Evolutionary conservation across 2,888 invertebrate genomes (phyloP).

Genomic region (Tubulanus polymorphus): DNA sequence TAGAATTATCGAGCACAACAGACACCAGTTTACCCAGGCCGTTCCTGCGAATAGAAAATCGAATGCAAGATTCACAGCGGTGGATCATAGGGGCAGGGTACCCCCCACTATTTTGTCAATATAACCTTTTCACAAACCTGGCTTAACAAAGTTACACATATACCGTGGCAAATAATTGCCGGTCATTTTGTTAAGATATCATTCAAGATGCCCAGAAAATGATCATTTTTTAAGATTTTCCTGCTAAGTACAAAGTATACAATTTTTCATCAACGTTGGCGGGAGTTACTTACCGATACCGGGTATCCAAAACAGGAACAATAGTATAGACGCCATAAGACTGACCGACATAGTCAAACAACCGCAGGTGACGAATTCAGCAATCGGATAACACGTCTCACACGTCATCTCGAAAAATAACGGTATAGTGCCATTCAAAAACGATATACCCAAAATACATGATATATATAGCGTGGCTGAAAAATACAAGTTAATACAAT

Average conservation of each 20-base stretch:
- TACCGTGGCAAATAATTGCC: too few relatives aligned
- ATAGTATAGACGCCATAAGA: constrained; percentile 32
- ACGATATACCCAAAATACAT: constrained; percentile 27
- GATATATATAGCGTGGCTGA: constrained; percentile 31
- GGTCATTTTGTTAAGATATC: too few relatives aligned
- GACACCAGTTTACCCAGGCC: constrained; percentile 5
- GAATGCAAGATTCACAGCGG: too few relatives aligned
- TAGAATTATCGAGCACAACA: constrained; percentile 4
- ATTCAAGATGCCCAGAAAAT: too few relatives aligned
- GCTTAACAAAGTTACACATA: too few relatives aligned
- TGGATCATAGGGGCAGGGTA: too few relatives aligned
- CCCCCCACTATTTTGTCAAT: too few relatives aligned
- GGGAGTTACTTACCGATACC: constrained; percentile 27
- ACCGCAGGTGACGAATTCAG: constrained; percentile 38
- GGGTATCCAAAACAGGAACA: constrained; percentile 30
- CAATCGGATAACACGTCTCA: constrained; percentile 38
- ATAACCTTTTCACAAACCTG: too few relatives aligned
- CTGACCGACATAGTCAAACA: constrained; percentile 35
- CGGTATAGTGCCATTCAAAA: constrained; percentile 32
- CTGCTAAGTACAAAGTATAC: too few relatives aligned
- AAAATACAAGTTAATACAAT: constrained; percentile 14
- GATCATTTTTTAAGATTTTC: too few relatives aligned
- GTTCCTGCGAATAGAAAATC: too few relatives aligned
- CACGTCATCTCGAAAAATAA: constrained; percentile 37
- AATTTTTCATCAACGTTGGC: too few relatives aligned